A percentile compares a stretch with the other conserved stretches of the same genome.
Conservation (phyloP, 2,888 invertebrate genomes). For the Tachina grossa region DNA sequence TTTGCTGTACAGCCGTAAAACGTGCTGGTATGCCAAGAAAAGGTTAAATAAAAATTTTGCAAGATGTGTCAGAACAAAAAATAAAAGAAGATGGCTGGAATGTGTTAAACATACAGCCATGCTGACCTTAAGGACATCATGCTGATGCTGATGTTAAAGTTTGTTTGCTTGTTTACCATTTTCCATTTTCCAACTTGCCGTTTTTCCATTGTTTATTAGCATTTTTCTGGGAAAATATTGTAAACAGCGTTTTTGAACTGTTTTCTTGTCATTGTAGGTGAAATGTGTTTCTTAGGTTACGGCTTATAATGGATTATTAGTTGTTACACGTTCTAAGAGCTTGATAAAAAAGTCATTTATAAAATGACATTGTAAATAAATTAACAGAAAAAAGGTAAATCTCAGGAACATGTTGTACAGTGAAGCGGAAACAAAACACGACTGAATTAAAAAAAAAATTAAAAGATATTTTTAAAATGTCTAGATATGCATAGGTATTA, state of each 20-base stretch:
- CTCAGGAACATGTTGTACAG: not conserved
- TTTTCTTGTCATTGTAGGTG: not conserved
- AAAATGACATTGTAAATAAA: not conserved
- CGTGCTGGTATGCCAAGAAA: slow-evolving; percentile 45
- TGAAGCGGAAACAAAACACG: no score
- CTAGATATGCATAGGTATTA: no score
- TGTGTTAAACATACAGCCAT: not conserved
- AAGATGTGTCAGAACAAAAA: not conserved
- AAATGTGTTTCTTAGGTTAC: not conserved
- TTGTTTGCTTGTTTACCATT: not conserved
- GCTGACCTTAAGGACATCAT: slow-evolving; percentile 44
- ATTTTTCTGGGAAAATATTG: slow-evolving; percentile 9
- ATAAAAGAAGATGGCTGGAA: no score
- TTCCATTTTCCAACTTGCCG: not conserved
- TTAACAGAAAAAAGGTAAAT: not conserved
- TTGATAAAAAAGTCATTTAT: not conserved
- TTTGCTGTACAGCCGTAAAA: slow-evolving; percentile 12
- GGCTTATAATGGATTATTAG: not conserved
- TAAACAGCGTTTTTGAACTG: no score
- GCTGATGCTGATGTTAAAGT: slow-evolving; percentile 27
- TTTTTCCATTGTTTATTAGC: slow-evolving; percentile 28
- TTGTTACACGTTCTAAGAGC: not conserved
- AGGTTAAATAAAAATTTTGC: slow-evolving; percentile 12
- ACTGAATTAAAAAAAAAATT: no score
- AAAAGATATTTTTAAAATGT: no score